phyloP scores from a whole-genome alignment of 2,888 invertebrate species.

The Amiota communis region DNA sequence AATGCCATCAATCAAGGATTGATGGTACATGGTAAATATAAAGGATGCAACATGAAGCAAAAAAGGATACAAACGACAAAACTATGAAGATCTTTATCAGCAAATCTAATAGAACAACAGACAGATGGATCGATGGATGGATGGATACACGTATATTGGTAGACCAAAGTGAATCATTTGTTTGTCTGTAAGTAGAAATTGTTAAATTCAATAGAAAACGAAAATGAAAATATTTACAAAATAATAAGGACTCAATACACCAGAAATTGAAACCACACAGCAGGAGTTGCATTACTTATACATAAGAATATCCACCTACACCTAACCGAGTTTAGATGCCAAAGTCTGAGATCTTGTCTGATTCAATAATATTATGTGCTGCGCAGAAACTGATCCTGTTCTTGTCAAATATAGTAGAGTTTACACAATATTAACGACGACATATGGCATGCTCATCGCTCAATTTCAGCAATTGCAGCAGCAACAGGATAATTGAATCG shows the following conservation, averaged over 20 bases:
- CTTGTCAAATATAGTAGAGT: neutral
- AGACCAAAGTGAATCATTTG: neutral
- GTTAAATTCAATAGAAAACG: conserved; percentile 24
- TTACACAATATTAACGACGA: conserved; percentile 34
- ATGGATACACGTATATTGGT: neutral
- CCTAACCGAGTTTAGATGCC: neutral
- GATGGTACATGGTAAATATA: too few relatives aligned
- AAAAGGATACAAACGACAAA: conserved; percentile 1
- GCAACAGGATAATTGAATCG: conserved; percentile 10
- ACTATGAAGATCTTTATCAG: conserved; percentile 33
- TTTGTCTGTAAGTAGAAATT: neutral
- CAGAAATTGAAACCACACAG: conserved; percentile 20
- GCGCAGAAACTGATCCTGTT: conserved; percentile 5
- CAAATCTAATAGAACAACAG: conserved; percentile 23
- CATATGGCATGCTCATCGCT: conserved; percentile 21
- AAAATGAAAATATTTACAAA: conserved; percentile 32
- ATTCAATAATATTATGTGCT: neutral
- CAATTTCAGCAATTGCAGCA: conserved; percentile 7
- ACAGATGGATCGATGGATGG: neutral
- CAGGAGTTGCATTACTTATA: conserved; percentile 14
- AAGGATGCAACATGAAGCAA: neutral
- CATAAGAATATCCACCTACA: neutral
- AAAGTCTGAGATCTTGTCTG: neutral
- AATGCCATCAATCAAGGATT: conserved; percentile 10
- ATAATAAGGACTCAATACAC: conserved; percentile 8